A percentile compares a stretch with the other conserved stretches of the same genome.
Evolutionary conservation across 2,113 vertebrate species (phyloP).

Genomic region (Sinosuthora webbiana): DNA sequence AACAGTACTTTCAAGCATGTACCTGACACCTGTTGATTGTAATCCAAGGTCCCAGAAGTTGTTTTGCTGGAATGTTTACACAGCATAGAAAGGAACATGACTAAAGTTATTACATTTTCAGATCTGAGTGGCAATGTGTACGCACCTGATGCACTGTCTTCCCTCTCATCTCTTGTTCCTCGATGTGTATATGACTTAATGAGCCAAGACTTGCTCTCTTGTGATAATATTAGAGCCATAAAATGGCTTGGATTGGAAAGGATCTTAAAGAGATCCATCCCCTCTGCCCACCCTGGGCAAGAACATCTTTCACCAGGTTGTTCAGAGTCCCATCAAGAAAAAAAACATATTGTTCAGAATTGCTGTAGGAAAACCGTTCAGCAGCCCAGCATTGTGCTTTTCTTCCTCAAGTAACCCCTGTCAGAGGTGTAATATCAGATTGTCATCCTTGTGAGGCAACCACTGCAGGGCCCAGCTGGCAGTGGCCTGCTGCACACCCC

Average conservation of each 20-base stretch:
- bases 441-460: not conserved
- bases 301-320: not conserved
- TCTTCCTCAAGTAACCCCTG: not conserved
- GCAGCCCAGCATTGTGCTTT: not conserved
- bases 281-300: rapidly evolving
- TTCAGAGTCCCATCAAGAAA: not conserved
- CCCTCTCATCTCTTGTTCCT: not conserved
- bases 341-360: not conserved
- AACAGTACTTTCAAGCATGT: not conserved
- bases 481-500: not conserved
- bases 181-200: not conserved
- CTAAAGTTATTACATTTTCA: not conserved
- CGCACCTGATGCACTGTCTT: not conserved
- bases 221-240: not conserved
- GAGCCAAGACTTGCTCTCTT: not conserved
- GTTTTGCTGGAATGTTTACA: not conserved
- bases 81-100: not conserved
- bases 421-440: not conserved
- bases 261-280: not conserved
- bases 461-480: not conserved
- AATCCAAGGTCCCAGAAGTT: rapidly evolving
- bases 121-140: not conserved
- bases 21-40: not conserved
- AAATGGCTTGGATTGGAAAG: not conserved
- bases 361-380: not conserved